Evolutionary conservation across 2,113 vertebrate genomes (phyloP).

Genomic region (Chaetura pelagica): DNA sequence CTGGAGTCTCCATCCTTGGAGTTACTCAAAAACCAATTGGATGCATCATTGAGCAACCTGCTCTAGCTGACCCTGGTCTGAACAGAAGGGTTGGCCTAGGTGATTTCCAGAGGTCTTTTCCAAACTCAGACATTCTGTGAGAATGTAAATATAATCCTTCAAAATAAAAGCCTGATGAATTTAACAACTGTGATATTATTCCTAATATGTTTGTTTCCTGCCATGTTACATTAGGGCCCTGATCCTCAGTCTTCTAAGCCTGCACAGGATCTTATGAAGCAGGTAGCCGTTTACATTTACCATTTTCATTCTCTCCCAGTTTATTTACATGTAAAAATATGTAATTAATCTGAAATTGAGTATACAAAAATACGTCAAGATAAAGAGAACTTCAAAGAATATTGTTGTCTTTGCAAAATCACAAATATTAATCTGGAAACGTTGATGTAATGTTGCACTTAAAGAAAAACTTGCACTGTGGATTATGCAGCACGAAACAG

Average conservation of each 20-base stretch:
- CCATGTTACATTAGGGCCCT: fast-evolving
- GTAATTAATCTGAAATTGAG: neutral
- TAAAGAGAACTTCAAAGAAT: neutral
- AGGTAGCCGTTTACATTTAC: neutral
- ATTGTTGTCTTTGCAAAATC: neutral
- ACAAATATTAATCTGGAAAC: neutral
- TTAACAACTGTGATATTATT: neutral
- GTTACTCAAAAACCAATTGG: neutral
- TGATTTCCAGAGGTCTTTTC: neutral
- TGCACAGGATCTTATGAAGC: neutral
- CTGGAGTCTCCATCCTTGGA: neutral
- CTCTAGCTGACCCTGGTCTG: neutral
- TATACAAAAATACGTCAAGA: neutral
- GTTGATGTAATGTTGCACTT: neutral
- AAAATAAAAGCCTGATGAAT: neutral
- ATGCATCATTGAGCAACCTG: neutral
- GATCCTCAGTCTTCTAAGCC: neutral
- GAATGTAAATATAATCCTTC: neutral
- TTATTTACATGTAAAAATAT: neutral
- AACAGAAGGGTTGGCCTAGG: neutral
- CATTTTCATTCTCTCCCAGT: neutral
- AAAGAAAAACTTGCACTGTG: neutral
- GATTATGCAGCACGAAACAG: neutral
- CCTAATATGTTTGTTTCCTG: neutral
- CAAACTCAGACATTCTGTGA: neutral